Evolutionary conservation across 2,797 vertebrate species (phyloP), one percentile per base, ranked within the genome.

Genomic region (Tarsius wallacei): DNA sequence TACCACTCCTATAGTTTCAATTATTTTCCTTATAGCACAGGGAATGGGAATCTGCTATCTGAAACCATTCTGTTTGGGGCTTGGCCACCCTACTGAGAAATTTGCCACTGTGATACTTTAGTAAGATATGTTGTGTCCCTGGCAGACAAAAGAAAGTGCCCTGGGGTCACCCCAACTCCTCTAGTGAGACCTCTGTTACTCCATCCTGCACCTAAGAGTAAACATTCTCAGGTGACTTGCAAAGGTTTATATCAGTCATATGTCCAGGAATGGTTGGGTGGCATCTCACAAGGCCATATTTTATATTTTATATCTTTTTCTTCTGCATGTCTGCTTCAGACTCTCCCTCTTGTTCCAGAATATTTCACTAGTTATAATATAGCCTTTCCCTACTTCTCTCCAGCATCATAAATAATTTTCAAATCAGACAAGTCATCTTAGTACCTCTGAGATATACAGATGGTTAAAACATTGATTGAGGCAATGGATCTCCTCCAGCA

Each of bases 401-500:
- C 70, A 64, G 22, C 17, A 68, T 92, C 36, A 64, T 78, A 64
- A 94, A 87, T 90, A 59, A 82, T 91, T 94, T 95, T 92, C 28
- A 81, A 59, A 36, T 85, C 64, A 85, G 51, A 68, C 49, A 70
- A 94, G 22, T 12, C 57, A 53, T 64, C 63, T 57, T 85, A 96
- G 78, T 94, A 73, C 33, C 93, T 83, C 74, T 96, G 83, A 80
- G 68, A 51, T 91, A 94, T 97, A 42, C 55, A 90, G 97, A 80
- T 68, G 42, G 59, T 66, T 95, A 95, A 42, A 42, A 63, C 16
- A 17, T 71, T 71, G 22, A 33, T 42, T 68, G 63, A 90, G 59
- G 24, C 24, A 28, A 70, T 95, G 94, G 49, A 31, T 93, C 93
- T 73, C 53, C 87, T 93, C 74, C 80, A 86, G 15, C 26, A 55